Base-by-base conservation (phyloP, 2,888 invertebrate species). In the Eupeodes luniger region DNA sequence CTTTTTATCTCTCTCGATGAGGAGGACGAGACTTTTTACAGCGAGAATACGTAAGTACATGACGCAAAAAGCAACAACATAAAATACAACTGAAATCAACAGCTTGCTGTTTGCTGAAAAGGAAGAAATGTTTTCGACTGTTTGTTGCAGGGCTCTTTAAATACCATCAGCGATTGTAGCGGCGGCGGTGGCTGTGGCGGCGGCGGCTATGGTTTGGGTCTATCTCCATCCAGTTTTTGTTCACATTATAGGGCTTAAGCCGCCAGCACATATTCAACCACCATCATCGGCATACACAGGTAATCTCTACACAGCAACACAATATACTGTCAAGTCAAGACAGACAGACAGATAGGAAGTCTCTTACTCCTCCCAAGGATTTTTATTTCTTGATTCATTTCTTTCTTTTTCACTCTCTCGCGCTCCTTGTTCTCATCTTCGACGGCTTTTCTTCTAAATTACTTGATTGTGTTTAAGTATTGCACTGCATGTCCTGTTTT, bases 391-490 rank as follows among this genome's bases (percentile, higher is more conserved):
- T 44, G 53, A 85, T 81, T 85, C 77, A 81, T 85, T 78, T 78
- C n/a, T 81, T 77, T 62, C 66, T 67, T 77, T 53, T 74, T 36
- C 57, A 72, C 51, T 61, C 62, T 66, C n/a, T 61, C 40, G 34
- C 55, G 16, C 34, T 47, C 34, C 62, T 47, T 59, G 11, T 19
- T 64, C 59, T 64, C 47, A 61, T 34, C 81, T 36, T 79, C 75
- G 49, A 76, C 49, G 82, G 70, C 55, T 87, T 83, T 87, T 84
- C 87, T 84, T 85, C 85, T 85, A 85, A 88, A 88, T 88, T 85
- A 88, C 88, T 88, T 88, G 88, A 88, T 85, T 88, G 88, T 88
- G 81, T 88, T 81, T 78, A 85, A 88, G 88, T 88, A 81, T 85
- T 81, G 81, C 81, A 81, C 82, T 78, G 81, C 75, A 77, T 88